Evolutionary conservation across 2,888 invertebrate genomes (phyloP).

Genomic region (Galeruca laticollis): DNA sequence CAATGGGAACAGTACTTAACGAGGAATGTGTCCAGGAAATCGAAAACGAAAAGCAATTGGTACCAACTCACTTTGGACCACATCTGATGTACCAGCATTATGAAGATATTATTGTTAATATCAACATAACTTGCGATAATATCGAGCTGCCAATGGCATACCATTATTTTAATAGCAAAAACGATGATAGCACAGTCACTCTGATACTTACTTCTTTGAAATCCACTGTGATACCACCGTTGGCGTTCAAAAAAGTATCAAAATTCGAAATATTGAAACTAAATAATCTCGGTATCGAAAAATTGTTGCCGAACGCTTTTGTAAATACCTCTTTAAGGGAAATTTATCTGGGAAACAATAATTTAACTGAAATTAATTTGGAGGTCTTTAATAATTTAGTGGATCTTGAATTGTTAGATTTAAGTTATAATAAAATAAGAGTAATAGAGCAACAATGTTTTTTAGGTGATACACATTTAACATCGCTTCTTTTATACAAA

Average conservation of each 20-base stretch:
- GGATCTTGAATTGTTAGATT: slow-evolving; percentile 4
- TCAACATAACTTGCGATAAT: neutral
- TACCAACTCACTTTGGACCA: neutral
- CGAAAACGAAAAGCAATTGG: neutral
- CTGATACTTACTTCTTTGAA: neutral
- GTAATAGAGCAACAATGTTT: neutral
- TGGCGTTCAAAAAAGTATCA: neutral
- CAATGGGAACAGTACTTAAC: neutral
- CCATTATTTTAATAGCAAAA: neutral
- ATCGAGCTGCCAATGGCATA: neutral
- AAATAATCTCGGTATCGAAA: neutral
- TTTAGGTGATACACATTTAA: neutral
- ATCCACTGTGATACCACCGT: neutral
- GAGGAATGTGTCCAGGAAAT: neutral
- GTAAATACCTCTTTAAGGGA: slow-evolving; percentile 50
- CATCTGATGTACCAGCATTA: neutral
- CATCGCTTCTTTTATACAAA: neutral
- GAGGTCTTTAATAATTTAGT: slow-evolving; percentile 14
- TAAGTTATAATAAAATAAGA: slow-evolving; percentile 1
- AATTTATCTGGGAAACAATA: slow-evolving; percentile 6
- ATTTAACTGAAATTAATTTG: no score
- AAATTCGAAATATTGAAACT: neutral
- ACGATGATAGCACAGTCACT: neutral
- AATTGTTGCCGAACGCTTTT: slow-evolving; percentile 11
- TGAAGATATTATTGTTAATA: neutral